These are phyloP conservation scores for Tuberolachnus salignus DNA, from an alignment of 2,888 invertebrate genomes.

Conservation along the genomic window DNA sequence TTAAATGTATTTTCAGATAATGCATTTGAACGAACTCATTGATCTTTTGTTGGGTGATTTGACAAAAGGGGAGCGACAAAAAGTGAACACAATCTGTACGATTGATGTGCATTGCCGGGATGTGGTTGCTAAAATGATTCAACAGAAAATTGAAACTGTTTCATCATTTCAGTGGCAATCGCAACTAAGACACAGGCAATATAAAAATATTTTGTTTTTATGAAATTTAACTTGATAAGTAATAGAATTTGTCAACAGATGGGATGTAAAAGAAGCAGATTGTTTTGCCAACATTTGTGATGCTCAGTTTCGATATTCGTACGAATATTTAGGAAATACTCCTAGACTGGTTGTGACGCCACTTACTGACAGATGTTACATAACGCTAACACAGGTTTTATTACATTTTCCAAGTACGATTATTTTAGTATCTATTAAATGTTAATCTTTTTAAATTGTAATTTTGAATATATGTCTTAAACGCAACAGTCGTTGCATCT, in stretches of 20 bases:
- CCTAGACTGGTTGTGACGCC: constrained; percentile 93
- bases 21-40: constrained; percentile 84
- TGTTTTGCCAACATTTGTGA: constrained; percentile 95
- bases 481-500: constrained; percentile 77
- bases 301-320: constrained; percentile 87
- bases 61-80: constrained; percentile 82
- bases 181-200: constrained; percentile 75
- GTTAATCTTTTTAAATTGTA: neutral
- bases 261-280: constrained; percentile 80
- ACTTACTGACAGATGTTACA: constrained; percentile 92
- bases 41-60: constrained; percentile 80
- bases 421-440: too few species aligned
- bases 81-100: constrained; percentile 96
- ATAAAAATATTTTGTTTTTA: neutral
- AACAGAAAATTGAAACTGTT: constrained; percentile 78
- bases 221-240: neutral
- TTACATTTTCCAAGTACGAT: too few species aligned
- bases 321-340: constrained; percentile 94
- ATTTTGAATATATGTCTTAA: neutral
- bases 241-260: constrained; percentile 65
- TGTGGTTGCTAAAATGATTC: constrained; percentile 86
- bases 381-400: constrained; percentile 82
- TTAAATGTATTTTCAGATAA: constrained; percentile 64
- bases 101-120: constrained; percentile 94
- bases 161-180: constrained; percentile 90